phyloP scores from a whole-genome alignment of 2,888 invertebrate species.

The Melieria picta region DNA sequence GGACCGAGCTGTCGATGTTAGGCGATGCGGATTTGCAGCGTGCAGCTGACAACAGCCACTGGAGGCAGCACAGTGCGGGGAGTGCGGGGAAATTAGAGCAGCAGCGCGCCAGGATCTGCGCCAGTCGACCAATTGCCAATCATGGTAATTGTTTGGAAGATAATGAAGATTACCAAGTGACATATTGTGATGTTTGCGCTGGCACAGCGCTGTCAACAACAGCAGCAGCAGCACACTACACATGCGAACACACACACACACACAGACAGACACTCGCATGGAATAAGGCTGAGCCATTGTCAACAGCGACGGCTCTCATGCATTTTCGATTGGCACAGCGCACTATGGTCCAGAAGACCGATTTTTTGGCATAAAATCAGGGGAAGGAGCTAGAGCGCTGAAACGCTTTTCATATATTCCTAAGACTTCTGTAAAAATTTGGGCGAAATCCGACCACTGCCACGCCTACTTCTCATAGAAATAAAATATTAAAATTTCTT shows the following conservation, averaged over 20 bases:
- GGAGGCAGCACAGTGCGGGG: background rate
- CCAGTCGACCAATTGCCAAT: slow-evolving; percentile 10
- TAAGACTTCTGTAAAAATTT: no score
- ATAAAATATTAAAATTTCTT: no score
- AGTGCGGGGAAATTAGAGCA: background rate
- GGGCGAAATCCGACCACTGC: no score
- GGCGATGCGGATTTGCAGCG: background rate
- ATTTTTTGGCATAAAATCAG: no score
- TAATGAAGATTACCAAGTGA: slow-evolving; percentile 30
- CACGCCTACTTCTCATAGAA: no score
- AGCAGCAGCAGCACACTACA: background rate
- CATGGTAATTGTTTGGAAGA: slow-evolving; percentile 31
- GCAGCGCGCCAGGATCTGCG: no score
- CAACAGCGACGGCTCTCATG: slow-evolving; percentile 5
- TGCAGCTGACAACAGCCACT: slow-evolving; percentile 21
- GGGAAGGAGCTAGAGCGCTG: no score
- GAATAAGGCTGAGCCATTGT: slow-evolving; percentile 24
- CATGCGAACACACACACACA: background rate
- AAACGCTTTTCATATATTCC: no score
- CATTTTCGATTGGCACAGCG: background rate
- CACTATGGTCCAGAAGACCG: no score
- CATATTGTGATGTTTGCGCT: slow-evolving; percentile 32
- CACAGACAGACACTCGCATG: slow-evolving; percentile 11
- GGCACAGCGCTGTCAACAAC: slow-evolving; percentile 23
- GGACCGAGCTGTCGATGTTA: slow-evolving; percentile 23